Conservation (phyloP, 2,888 invertebrate genomes). For the Aromia moschata region DNA sequence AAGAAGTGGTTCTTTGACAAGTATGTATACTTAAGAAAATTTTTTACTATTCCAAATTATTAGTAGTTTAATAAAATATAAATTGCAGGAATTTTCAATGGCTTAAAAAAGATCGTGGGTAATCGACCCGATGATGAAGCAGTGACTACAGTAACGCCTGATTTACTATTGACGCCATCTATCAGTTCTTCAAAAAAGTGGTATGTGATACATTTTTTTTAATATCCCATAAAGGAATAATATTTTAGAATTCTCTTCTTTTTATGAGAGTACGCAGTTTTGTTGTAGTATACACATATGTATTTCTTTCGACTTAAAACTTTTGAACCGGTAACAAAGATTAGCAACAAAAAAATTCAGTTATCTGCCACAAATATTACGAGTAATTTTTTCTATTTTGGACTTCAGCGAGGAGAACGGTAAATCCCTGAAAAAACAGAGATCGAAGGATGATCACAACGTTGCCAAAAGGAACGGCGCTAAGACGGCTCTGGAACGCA, state of each 20-base stretch:
- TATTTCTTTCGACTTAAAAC: no score
- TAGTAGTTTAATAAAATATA: constrained; percentile 16
- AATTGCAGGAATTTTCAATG: constrained; percentile 77
- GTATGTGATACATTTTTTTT: constrained; percentile 61
- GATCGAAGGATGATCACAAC: constrained; percentile 38
- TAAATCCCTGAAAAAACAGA: not conserved
- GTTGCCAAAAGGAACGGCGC: constrained; percentile 41
- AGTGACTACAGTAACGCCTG: constrained; percentile 52
- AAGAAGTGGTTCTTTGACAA: constrained; percentile 86
- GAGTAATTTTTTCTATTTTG: no score
- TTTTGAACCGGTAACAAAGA: no score
- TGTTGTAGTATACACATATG: no score
- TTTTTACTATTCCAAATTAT: constrained; percentile 3
- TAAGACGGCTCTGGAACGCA: constrained; percentile 60
- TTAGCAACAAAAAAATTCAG: no score
- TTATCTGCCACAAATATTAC: no score
- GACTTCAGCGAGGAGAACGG: not conserved
- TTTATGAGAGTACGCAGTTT: no score
- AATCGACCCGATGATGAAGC: constrained; percentile 68
- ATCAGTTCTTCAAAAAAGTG: constrained; percentile 74
- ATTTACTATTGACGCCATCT: constrained; percentile 66
- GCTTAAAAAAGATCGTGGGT: constrained; percentile 80
- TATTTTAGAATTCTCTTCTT: no score
- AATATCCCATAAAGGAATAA: no score
- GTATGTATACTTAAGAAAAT: constrained; percentile 67